A percentile compares a stretch with the other conserved stretches of the same genome.
These are phyloP conservation scores for Neopelma chrysocephalum DNA, from an alignment of 2,797 vertebrate genomes.

Conservation along the genomic window DNA sequence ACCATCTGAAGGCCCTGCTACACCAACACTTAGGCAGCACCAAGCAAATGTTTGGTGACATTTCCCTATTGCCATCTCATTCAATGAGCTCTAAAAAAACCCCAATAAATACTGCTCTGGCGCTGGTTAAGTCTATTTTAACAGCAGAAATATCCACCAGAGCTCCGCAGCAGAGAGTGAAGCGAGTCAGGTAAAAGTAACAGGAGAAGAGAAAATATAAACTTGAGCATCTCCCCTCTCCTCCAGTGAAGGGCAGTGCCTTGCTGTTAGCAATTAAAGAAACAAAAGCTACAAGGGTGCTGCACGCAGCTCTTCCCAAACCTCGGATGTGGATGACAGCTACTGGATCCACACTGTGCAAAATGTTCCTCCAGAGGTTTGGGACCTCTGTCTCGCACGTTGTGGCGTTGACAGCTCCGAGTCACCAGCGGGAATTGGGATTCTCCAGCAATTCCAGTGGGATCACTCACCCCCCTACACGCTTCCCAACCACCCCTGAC, in stretches of 20 bases:
- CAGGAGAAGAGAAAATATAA: neutral
- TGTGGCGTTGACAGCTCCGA: neutral
- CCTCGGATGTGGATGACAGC: conserved; percentile 8
- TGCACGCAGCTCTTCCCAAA: conserved; percentile 15
- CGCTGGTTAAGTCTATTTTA: neutral
- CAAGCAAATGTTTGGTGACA: conserved; percentile 27
- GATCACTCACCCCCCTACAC: neutral
- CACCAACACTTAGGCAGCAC: neutral
- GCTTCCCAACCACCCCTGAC: rapidly evolving
- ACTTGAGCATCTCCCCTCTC: neutral
- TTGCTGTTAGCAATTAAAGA: conserved; percentile 6
- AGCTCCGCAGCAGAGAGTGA: neutral
- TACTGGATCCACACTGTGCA: neutral
- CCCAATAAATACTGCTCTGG: neutral
- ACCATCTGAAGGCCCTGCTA: conserved; percentile 18
- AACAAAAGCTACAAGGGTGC: conserved; percentile 7
- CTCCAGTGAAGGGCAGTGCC: neutral
- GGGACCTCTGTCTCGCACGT: neutral
- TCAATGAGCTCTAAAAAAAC: neutral
- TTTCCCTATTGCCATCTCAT: neutral
- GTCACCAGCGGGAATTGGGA: neutral
- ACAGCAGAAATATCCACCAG: neutral
- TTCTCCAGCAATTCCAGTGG: neutral
- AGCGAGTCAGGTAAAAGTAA: neutral
- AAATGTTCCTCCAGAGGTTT: neutral